phyloP scores from a whole-genome alignment of 2,888 invertebrate genomes.

The Pandemis cinnamomeana region DNA sequence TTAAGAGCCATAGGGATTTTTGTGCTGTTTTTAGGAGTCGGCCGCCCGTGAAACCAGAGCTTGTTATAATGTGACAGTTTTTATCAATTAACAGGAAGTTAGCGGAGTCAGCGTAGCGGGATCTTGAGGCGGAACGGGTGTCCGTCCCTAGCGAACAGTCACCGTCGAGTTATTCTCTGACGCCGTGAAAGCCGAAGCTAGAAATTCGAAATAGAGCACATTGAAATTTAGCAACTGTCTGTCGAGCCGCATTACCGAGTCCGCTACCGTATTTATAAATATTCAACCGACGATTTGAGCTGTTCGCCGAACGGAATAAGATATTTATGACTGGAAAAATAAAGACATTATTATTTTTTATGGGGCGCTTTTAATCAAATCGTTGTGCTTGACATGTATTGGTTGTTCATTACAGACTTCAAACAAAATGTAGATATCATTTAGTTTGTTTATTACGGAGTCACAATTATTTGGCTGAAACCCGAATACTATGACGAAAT shows the following conservation, averaged over 20 bases:
- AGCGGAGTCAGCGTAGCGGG: constrained; percentile 42
- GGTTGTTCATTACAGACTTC: constrained; percentile 2
- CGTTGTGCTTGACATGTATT: neutral
- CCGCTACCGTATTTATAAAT: constrained; percentile 79
- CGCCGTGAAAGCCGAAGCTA: constrained; percentile 68
- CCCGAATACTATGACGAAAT: neutral
- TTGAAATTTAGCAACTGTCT: constrained; percentile 84
- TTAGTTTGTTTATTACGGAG: neutral
- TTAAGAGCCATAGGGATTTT: constrained; percentile 11
- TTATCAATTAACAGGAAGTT: constrained; percentile 35
- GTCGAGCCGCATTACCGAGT: constrained; percentile 74
- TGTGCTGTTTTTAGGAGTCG: constrained; percentile 4
- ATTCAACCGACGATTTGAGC: constrained; percentile 71
- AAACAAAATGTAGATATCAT: neutral
- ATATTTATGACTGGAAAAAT: constrained; percentile 43
- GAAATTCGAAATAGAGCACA: constrained; percentile 77
- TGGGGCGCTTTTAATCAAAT: constrained; percentile 8
- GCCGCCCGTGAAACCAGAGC: constrained; percentile 1
- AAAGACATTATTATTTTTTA: constrained; percentile 34
- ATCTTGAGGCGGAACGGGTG: constrained; percentile 48
- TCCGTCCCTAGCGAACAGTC: constrained; percentile 49
- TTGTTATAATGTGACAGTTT: constrained; percentile 33
- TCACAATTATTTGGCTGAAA: neutral
- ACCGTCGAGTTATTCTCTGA: constrained; percentile 62
- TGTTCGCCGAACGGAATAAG: constrained; percentile 66